These are phyloP conservation scores for Pelodiscus sinensis DNA, from an alignment of 2,113 vertebrate genomes.

Conservation along the genomic window DNA sequence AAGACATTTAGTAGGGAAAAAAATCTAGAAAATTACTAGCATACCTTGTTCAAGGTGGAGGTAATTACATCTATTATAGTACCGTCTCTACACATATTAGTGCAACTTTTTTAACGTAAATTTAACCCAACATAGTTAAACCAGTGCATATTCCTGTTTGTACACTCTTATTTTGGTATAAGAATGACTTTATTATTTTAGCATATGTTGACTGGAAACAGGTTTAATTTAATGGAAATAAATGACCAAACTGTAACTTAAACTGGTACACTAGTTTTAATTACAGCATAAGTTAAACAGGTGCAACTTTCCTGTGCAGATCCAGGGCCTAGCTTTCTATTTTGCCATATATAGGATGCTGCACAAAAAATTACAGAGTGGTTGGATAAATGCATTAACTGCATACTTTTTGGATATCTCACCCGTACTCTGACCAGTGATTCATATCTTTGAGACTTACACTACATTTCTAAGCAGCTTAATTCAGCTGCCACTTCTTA, in stretches of 20 bases:
- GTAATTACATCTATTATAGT: background rate
- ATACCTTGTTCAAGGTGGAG: background rate
- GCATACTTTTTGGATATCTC: background rate
- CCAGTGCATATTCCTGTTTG: background rate
- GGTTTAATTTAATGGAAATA: background rate
- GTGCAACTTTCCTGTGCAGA: background rate
- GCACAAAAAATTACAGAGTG: background rate
- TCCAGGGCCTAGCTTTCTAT: background rate
- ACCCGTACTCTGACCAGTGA: background rate
- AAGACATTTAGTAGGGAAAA: background rate
- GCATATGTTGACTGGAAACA: background rate
- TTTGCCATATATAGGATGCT: background rate
- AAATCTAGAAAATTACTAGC: background rate
- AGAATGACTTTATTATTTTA: background rate
- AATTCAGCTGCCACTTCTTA: background rate
- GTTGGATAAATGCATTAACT: background rate
- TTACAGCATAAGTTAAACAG: too few species aligned
- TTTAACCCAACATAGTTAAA: background rate
- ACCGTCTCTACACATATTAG: background rate
- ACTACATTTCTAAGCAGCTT: background rate
- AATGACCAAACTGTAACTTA: background rate
- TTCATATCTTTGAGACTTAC: background rate
- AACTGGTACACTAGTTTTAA: too few species aligned
- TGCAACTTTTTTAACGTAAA: background rate
- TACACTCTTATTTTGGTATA: background rate